These are phyloP conservation scores for Passer domesticus DNA, from an alignment of 2,113 vertebrate species.

Conservation along the genomic window DNA sequence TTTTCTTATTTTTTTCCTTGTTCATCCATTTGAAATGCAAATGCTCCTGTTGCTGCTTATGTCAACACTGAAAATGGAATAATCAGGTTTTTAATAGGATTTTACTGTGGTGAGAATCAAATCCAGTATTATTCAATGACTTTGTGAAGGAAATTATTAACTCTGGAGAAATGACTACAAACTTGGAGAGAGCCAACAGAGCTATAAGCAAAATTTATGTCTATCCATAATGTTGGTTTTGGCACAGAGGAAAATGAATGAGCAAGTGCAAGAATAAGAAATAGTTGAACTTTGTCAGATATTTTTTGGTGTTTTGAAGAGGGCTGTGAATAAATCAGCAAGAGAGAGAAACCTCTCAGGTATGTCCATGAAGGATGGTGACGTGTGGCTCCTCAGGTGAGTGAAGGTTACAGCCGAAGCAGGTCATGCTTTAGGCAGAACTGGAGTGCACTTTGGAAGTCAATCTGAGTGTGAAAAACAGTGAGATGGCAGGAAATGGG, in stretches of 20 bases:
- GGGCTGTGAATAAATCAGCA: background rate
- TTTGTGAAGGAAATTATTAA: background rate
- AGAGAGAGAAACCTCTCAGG: background rate
- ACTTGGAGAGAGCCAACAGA: background rate
- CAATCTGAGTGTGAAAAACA: background rate
- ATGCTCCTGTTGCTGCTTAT: background rate
- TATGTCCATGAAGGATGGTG: background rate
- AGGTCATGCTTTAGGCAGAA: background rate
- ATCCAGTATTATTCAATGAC: background rate
- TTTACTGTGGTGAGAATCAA: background rate
- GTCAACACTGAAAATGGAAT: constrained; percentile 6
- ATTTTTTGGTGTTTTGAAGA: constrained; percentile 2
- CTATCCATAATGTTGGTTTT: background rate
- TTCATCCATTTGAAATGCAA: background rate
- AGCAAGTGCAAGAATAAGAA: constrained; percentile 11
- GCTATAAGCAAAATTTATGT: constrained; percentile 8
- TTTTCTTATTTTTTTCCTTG: background rate
- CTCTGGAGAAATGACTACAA: constrained; percentile 5
- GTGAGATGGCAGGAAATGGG: background rate
- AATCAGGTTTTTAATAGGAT: background rate
- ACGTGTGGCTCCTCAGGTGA: background rate
- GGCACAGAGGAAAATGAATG: background rate
- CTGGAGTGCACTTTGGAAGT: background rate
- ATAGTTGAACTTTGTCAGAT: background rate
- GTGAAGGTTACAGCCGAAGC: background rate